phyloP scores from a whole-genome alignment of 1,140 invertebrate genomes.

The Scylla paramamosain region DNA sequence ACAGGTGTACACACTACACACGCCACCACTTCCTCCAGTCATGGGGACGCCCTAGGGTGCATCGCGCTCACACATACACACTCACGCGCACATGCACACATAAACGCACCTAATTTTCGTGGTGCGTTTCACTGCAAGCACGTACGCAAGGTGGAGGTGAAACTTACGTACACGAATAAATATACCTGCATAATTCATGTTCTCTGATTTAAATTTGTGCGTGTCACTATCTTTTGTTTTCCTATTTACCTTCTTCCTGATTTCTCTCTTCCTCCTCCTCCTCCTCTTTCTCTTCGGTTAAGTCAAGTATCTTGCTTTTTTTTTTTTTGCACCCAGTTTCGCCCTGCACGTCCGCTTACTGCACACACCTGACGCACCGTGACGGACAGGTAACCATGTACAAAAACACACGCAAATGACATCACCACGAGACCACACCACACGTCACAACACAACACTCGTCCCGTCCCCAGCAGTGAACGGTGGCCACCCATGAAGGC shows the following conservation, averaged over 20 bases:
- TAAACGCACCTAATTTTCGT: not conserved
- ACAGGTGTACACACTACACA: constrained; percentile 5
- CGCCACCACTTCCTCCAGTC: constrained; percentile 18
- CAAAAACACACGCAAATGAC: too few species aligned
- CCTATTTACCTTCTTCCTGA: not conserved
- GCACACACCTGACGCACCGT: too few species aligned
- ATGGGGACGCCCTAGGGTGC: not conserved
- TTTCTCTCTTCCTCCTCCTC: not conserved
- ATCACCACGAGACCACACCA: too few species aligned
- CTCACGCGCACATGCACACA: constrained; percentile 25
- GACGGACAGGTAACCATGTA: too few species aligned
- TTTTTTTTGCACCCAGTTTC: too few species aligned
- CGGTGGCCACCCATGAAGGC: too few species aligned
- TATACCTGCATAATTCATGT: not conserved
- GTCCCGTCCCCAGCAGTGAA: too few species aligned
- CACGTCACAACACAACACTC: not conserved
- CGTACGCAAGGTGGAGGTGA: not conserved
- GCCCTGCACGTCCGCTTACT: too few species aligned
- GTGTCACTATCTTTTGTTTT: not conserved
- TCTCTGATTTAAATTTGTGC: not conserved
- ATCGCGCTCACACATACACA: constrained; percentile 12
- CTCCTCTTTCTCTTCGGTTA: not conserved
- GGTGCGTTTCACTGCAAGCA: not conserved
- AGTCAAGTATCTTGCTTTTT: too few species aligned
- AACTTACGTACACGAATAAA: not conserved